Base-by-base conservation (phyloP, 64 coral and sea anemone species). In the Astreopora myriophthalma region DNA sequence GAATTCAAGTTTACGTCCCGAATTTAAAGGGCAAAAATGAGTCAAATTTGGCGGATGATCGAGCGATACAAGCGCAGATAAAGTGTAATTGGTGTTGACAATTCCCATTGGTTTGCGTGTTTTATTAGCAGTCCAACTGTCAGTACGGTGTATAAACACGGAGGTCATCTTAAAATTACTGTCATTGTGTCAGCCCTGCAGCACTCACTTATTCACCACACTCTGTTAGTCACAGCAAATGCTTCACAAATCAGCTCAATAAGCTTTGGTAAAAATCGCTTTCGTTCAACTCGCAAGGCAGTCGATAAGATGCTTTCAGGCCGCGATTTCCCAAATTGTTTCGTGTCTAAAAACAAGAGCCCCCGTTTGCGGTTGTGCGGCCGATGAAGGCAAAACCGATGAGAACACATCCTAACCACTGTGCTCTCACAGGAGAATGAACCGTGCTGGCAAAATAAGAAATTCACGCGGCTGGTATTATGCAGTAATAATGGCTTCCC, bases 81-180 rank as follows among this genome's bases (percentile, higher is more conserved):
- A 37, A 83, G 31, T 83, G 30, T 92, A 92, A 92, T 86, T 84
- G 79, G 67, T 86, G 69, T 66, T 86, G 84, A 92, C 90, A 92
- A 92, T 85, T 34, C 79, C 81, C 82, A 92, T 92, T 86, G 78
- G 87, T 85, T 97, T 97, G 91, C 95, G 95, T 97, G 95, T 87
- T 89, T 90, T 92, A 83, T 88, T 68, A 81, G 68, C 49, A 27
- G 51, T 66, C 60, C 92, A 90, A 82, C 95, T 97, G 95, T 97
- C 95, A 97, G 62, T 88, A 68, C 89, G 80, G 73, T 94, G 81
- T 97, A 97, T 97, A 97, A 97, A 97, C 95, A 97, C 48, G 60
- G 80, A 71, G 81, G 91, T 94, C 79, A 97, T 97, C 84, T 90
- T 94, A 97, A 97, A 97, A 97, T 94, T 97, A 93, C 90, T 90